Evolutionary conservation across 2,797 vertebrate genomes (phyloP).

Genomic region (Hephaestus fuliginosus): DNA sequence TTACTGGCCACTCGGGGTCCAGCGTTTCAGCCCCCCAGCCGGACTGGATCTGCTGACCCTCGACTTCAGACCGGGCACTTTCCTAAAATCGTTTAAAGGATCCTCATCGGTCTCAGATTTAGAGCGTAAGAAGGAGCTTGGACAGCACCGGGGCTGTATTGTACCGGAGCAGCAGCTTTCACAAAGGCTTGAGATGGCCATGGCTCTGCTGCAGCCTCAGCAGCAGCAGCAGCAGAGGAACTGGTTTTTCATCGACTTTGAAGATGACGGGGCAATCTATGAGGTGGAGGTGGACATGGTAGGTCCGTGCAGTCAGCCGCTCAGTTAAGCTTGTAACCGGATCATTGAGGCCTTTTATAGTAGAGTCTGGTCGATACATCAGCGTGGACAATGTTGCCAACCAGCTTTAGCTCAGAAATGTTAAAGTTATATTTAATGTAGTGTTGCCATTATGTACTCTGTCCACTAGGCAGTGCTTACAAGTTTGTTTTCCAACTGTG

Average conservation of each 20-base stretch:
- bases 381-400: not conserved
- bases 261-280: constrained; percentile 81
- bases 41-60: constrained; percentile 23
- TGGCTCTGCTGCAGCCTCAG: constrained; percentile 80
- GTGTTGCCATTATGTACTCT: not conserved
- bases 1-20: not conserved
- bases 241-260: constrained; percentile 82
- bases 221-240: constrained; percentile 45
- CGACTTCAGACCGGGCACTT: not conserved
- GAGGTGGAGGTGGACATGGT: constrained; percentile 87
- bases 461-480: not conserved
- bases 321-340: not conserved
- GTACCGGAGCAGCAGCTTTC: constrained; percentile 10
- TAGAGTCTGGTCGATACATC: not conserved
- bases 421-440: not conserved
- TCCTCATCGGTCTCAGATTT: constrained; percentile 9
- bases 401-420: not conserved
- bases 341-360: not conserved
- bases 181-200: constrained; percentile 46
- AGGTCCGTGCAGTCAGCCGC: constrained; percentile 53
- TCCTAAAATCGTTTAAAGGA: constrained; percentile 16
- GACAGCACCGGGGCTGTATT: not conserved
- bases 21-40: not conserved
- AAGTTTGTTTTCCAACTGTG: not conserved
- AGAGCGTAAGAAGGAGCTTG: not conserved